Percentiles rank a stretch among this genome's conserved stretches.
phyloP scores from a whole-genome alignment of 2,797 vertebrate genomes.

The Aphelocoma californica region DNA sequence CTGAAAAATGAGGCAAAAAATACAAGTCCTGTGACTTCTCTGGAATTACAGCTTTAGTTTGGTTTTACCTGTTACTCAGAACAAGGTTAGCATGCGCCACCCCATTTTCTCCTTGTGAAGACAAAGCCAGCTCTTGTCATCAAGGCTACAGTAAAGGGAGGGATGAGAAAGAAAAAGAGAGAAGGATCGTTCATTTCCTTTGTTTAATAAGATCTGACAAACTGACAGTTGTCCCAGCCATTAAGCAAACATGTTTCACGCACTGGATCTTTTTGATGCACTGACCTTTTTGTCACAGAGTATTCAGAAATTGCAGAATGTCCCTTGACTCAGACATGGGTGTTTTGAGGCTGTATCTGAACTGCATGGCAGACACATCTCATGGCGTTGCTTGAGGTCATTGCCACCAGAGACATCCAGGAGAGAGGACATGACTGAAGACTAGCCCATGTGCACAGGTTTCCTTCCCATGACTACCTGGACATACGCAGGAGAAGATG shows the following conservation, averaged over 20 bases:
- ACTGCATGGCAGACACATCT: neutral
- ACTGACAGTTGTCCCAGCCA: neutral
- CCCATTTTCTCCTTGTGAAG: neutral
- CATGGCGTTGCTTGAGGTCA: neutral
- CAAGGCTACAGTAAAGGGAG: neutral
- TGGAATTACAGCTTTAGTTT: neutral
- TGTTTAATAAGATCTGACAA: neutral
- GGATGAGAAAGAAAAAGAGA: neutral
- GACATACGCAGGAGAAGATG: neutral
- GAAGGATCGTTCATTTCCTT: neutral
- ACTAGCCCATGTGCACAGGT: neutral
- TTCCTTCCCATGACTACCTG: neutral
- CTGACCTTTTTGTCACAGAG: neutral
- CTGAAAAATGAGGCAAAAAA: neutral
- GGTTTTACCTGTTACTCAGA: neutral
- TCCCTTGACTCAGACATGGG: neutral
- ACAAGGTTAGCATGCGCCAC: neutral
- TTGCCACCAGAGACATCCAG: neutral
- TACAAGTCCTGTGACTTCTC: neutral
- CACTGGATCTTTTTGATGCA: neutral
- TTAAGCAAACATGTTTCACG: neutral
- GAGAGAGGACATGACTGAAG: neutral
- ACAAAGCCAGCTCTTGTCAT: neutral
- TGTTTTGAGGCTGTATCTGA: neutral
- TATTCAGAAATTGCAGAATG: neutral